phyloP scores from a whole-genome alignment of 2,113 vertebrate species.

The Cyphotilapia sp. region DNA sequence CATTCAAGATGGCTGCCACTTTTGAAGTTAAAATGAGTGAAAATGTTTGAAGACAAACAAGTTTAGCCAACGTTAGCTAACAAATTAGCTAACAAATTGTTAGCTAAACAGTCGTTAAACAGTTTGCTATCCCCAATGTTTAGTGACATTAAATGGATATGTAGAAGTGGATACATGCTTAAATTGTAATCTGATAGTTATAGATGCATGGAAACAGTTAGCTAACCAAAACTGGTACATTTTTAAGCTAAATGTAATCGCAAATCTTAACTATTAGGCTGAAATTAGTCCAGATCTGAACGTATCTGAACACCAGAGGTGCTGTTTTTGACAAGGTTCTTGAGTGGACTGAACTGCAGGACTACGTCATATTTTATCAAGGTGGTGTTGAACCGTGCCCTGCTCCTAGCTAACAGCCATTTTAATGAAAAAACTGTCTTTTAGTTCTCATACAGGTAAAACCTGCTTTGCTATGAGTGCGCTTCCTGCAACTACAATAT shows the following conservation, averaged over 20 bases:
- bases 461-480: not conserved
- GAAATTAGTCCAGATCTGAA: not conserved
- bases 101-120: not conserved
- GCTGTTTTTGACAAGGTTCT: not conserved
- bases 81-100: not conserved
- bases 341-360: not conserved
- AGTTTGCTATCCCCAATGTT: not conserved
- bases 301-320: not conserved
- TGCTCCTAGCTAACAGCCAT: not conserved
- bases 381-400: not conserved
- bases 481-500: not conserved
- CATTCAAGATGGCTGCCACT: not conserved
- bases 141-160: not conserved
- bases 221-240: not conserved
- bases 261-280: not conserved
- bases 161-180: not conserved
- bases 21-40: not conserved
- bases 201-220: not conserved
- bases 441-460: not conserved
- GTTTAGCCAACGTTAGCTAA: not conserved
- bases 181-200: rapidly evolving
- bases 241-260: not conserved
- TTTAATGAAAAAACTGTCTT: not conserved
- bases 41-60: not conserved
- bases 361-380: not conserved